These are phyloP conservation scores for Neocrepidodera transversa DNA, from an alignment of 2,888 invertebrate genomes.

Conservation along the genomic window DNA sequence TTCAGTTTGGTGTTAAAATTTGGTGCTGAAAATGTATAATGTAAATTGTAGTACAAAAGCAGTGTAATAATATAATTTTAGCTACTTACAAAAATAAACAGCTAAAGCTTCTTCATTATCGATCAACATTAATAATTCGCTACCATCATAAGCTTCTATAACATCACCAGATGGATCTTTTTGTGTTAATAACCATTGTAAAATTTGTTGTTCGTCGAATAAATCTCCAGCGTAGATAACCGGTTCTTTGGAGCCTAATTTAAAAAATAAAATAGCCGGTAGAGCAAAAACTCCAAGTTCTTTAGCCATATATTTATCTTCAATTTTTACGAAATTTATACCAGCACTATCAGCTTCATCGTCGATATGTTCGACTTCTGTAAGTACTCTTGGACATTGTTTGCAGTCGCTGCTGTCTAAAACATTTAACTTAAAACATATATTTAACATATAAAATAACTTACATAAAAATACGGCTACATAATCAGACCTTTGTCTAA, in stretches of 20 bases:
- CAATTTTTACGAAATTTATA: slow-evolving; percentile 92
- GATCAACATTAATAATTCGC: slow-evolving; percentile 76
- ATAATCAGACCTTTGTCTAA: slow-evolving; percentile 86
- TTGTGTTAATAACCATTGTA: slow-evolving; percentile 90
- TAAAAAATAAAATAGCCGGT: slow-evolving; percentile 90
- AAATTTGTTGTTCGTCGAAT: slow-evolving; percentile 84
- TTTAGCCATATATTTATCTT: slow-evolving; percentile 86
- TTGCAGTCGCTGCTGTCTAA: slow-evolving; percentile 95
- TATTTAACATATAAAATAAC: slow-evolving; percentile 49
- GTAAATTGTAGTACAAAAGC: too few species aligned
- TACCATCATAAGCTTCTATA: slow-evolving; percentile 87
- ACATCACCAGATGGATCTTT: slow-evolving; percentile 92
- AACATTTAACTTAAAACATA: slow-evolving; percentile 52
- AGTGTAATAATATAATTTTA: too few species aligned
- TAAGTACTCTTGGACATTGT: slow-evolving; percentile 86
- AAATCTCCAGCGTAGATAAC: slow-evolving; percentile 91
- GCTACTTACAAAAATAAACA: slow-evolving; percentile 91
- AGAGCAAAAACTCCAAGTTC: slow-evolving; percentile 89
- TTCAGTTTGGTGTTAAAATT: too few species aligned
- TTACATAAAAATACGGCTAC: slow-evolving; percentile 93
- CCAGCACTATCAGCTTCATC: slow-evolving; percentile 91
- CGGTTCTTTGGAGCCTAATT: slow-evolving; percentile 85
- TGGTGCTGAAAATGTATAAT: too few species aligned
- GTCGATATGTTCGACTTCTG: slow-evolving; percentile 91
- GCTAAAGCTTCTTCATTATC: slow-evolving; percentile 83